These are phyloP conservation scores for Meriones unguiculatus DNA, from an alignment of 2,113 vertebrate species.

Conservation along the genomic window DNA sequence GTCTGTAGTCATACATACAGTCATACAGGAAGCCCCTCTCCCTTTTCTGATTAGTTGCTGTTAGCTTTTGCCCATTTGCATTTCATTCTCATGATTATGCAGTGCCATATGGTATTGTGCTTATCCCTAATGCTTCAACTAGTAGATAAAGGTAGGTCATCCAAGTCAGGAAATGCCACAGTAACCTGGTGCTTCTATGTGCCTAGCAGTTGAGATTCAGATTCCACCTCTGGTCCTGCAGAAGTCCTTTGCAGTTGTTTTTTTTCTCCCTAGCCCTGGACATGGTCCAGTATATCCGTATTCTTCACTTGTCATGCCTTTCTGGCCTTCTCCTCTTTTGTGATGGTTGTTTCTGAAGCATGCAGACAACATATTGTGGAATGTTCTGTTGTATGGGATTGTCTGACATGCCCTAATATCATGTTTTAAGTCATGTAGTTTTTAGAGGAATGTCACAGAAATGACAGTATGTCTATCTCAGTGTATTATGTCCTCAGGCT, in stretches of 20 bases:
- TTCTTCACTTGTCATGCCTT: not conserved
- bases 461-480: fast-evolving
- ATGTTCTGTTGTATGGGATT: not conserved
- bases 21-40: not conserved
- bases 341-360: not conserved
- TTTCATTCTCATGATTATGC: not conserved
- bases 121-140: no score
- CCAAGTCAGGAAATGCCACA: not conserved
- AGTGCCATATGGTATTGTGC: not conserved
- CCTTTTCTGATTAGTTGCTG: not conserved
- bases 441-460: not conserved
- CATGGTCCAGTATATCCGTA: not conserved
- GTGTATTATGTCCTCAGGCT: not conserved
- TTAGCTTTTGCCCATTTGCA: not conserved
- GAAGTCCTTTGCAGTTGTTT: no score
- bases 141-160: not conserved
- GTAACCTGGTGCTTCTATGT: fast-evolving
- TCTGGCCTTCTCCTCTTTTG: not conserved
- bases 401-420: not conserved
- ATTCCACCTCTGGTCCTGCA: not conserved
- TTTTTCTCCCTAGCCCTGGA: not conserved
- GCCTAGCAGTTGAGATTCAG: not conserved
- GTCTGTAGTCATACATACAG: not conserved
- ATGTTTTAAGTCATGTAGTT: not conserved
- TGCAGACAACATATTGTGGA: not conserved